Evolutionary conservation across 2,113 vertebrate genomes (phyloP), one percentile per base, ranked within the genome.

Genomic region (Ancistrus triradiatus): DNA sequence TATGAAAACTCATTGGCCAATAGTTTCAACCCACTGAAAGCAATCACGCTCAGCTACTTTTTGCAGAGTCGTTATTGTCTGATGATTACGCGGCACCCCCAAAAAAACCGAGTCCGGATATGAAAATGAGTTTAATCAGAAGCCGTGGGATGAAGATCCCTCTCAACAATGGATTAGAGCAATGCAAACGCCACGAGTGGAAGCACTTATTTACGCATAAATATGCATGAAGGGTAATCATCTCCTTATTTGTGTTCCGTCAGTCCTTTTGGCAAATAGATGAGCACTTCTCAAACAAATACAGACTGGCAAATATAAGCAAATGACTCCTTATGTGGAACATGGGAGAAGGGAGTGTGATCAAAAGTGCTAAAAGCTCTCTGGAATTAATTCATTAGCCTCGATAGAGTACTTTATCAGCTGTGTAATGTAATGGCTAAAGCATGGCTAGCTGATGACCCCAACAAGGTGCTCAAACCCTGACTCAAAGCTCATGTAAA

Each of bases 171-270:
- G 76, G 83, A 75, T 84, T 82, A 80, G 74, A 59, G 52, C 73
- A 47, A 72, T 84, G 83, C 81, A 85, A 86, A 86, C 82, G 83
- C 71, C 74, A 74, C 68, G 75, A 68, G 75, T 71, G 73, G 71
- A 72, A 58, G 46, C 74, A 63, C 72, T 78, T 73, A 80, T 82
- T 80, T 78, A 60, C 75, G 82, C 77, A 84, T 86, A 79, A 86
- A 88, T 88, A 84, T 84, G 79, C 82, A 85, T 85, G 79, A 71
- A 73, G 77, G 69, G 72, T 83, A 85, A 85, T 87, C 79, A 83
- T 80, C 77, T 79, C 77, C 79, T 81, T 84, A 80, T 84, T 81
- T 85, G 78, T 76, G 78, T 81, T 81, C 75, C 52, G 48, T 77
- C 19, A 44, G 74, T 78, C 80, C 70, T 72, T 64, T 61, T 52